phyloP scores from a whole-genome alignment of 2,113 vertebrate species.

The Sprattus sprattus region DNA sequence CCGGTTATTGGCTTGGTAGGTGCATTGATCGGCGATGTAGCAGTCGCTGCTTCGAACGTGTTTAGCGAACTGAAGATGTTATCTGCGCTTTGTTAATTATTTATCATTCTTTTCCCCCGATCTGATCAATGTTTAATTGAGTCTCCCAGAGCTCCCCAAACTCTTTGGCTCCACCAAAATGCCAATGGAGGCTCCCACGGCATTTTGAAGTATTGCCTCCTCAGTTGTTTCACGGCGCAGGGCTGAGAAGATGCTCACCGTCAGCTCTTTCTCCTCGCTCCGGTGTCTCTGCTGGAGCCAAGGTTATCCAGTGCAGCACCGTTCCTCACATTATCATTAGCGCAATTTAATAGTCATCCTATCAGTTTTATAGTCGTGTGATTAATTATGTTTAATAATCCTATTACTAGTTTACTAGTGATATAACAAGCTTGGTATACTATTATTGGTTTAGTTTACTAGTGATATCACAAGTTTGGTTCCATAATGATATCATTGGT shows the following conservation, averaged over 20 bases:
- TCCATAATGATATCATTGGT: neutral
- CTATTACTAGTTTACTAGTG: neutral
- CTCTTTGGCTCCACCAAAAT: constrained; percentile 17
- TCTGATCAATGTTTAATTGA: constrained; percentile 69
- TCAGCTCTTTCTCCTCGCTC: neutral
- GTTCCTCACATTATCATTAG: neutral
- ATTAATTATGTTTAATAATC: neutral
- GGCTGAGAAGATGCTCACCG: neutral
- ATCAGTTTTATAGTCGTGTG: neutral
- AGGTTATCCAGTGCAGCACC: neutral
- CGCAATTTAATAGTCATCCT: neutral
- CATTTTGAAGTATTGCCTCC: constrained; percentile 39
- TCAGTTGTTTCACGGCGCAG: neutral
- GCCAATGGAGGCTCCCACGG: constrained; percentile 44
- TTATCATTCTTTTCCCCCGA: constrained; percentile 63
- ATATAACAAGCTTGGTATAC: neutral
- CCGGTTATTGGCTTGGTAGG: constrained; percentile 39
- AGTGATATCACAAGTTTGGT: neutral
- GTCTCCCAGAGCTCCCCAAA: constrained; percentile 43
- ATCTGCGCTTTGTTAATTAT: constrained; percentile 67
- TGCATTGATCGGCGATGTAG: constrained; percentile 61
- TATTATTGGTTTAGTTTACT: neutral
- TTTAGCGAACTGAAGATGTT: constrained; percentile 63
- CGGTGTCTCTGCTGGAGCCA: neutral
- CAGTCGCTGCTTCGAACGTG: constrained; percentile 53